Percentiles rank a stretch among this genome's conserved stretches.
Evolutionary conservation across 2,113 vertebrate genomes (phyloP).

Genomic region (Chionis minor): DNA sequence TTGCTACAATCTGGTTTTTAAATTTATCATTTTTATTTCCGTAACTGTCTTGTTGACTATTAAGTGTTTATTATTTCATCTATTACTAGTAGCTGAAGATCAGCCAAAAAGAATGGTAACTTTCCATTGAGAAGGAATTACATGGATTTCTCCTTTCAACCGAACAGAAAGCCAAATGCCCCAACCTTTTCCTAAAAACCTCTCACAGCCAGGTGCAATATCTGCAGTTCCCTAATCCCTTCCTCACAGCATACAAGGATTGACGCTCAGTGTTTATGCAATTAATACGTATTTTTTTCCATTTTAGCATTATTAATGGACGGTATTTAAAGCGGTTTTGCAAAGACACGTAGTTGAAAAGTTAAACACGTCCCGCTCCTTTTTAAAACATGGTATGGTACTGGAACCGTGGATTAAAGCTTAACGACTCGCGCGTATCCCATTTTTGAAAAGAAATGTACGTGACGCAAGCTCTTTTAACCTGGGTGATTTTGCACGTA

Average conservation of each 20-base stretch:
- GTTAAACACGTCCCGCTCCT: not conserved
- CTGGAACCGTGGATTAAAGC: not conserved
- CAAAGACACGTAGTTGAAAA: not conserved
- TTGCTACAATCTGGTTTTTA: not conserved
- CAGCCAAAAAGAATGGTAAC: not conserved
- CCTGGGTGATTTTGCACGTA: fast-evolving
- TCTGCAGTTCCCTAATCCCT: not conserved
- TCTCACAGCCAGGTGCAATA: not conserved
- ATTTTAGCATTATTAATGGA: not conserved
- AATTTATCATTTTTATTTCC: not conserved
- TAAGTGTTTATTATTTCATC: not conserved
- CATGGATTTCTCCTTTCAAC: conserved; percentile 68
- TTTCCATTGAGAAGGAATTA: conserved; percentile 70
- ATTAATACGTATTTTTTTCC: not conserved
- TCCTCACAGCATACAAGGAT: not conserved
- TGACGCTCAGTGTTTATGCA: not conserved
- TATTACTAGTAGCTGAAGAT: not conserved
- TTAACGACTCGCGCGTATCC: fast-evolving
- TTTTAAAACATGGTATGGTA: not conserved
- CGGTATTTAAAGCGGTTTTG: not conserved
- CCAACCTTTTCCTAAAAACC: not conserved
- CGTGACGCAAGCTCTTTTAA: fast-evolving
- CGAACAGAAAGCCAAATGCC: conserved; percentile 66
- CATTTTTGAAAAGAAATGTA: not conserved
- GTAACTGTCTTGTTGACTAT: not conserved